These are phyloP conservation scores for Anorthoa munda DNA, from an alignment of 2,888 invertebrate genomes.

Conservation along the genomic window DNA sequence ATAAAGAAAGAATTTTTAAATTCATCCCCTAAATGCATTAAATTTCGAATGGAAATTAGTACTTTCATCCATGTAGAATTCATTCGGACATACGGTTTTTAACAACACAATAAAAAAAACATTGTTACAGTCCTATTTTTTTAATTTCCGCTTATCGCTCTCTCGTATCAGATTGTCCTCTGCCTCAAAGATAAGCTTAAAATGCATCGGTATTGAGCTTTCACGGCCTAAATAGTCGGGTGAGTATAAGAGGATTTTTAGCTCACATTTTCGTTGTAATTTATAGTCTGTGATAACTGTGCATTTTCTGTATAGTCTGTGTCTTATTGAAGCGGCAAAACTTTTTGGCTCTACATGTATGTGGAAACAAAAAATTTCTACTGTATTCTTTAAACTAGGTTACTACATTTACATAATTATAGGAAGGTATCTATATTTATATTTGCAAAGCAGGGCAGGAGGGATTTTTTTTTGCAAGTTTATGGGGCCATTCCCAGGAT, in stretches of 20 bases:
- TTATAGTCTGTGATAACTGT: constrained; percentile 60
- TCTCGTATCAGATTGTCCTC: constrained; percentile 35
- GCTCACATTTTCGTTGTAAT: constrained; percentile 63
- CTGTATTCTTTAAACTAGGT: not conserved
- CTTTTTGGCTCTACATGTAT: constrained; percentile 27
- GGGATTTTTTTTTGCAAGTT: not conserved
- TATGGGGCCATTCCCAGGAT: not conserved
- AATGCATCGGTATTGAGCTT: constrained; percentile 79
- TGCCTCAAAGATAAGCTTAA: constrained; percentile 67
- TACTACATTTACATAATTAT: not conserved
- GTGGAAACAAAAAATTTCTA: not conserved
- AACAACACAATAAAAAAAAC: too few relatives aligned
- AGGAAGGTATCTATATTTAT: too few relatives aligned
- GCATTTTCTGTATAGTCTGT: constrained; percentile 27
- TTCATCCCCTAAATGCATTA: too few relatives aligned
- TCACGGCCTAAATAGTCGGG: constrained; percentile 67
- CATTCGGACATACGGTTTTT: too few relatives aligned
- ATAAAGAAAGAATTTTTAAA: too few relatives aligned
- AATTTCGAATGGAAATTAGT: too few relatives aligned
- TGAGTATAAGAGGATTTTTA: constrained; percentile 62
- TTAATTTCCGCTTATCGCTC: constrained; percentile 31
- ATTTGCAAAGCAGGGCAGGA: too few relatives aligned
- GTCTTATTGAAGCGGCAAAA: constrained; percentile 35
- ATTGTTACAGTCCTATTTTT: not conserved
- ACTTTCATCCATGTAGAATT: too few relatives aligned